Percentiles rank a stretch among this genome's conserved stretches.
Conservation (phyloP, 2,888 invertebrate species). For the Drosophila niveifrons region DNA sequence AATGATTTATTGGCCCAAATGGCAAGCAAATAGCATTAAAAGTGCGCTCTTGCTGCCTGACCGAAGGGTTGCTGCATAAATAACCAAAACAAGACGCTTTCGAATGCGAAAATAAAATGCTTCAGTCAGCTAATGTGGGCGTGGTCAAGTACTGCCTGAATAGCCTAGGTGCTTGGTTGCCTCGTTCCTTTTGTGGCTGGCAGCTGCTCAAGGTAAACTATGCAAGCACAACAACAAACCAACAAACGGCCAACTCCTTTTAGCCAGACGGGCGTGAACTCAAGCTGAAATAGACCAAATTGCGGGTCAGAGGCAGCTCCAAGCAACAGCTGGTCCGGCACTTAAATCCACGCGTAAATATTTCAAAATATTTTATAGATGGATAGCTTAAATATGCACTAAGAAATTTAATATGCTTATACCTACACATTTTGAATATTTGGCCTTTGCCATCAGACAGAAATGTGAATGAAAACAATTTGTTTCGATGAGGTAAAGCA, state of each 20-base stretch:
- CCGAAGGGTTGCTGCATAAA: slow-evolving; percentile 74
- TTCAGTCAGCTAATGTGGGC: slow-evolving; percentile 40
- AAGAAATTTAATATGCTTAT: neutral
- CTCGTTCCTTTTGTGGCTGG: neutral
- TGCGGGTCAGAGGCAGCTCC: neutral
- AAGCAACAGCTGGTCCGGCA: slow-evolving; percentile 18
- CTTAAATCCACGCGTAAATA: neutral
- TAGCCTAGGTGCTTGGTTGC: neutral
- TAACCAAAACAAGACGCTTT: slow-evolving; percentile 54
- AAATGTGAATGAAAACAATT: neutral
- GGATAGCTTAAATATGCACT: neutral
- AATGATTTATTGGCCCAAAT: slow-evolving; percentile 80
- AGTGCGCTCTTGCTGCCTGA: slow-evolving; percentile 59
- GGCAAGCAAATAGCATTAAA: slow-evolving; percentile 80
- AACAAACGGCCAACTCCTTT: slow-evolving; percentile 30
- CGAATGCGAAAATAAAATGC: slow-evolving; percentile 57
- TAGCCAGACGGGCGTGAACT: slow-evolving; percentile 17
- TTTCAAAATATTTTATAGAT: neutral
- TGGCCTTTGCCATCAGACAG: neutral
- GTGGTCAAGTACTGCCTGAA: slow-evolving; percentile 36
- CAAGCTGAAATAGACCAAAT: slow-evolving; percentile 35
- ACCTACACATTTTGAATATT: neutral
- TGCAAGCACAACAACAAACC: slow-evolving; percentile 40
- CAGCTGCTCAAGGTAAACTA: slow-evolving; percentile 46
- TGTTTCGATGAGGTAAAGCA: neutral